Conservation (phyloP, 2,113 vertebrate species). For the Gopherus evgoodei region DNA sequence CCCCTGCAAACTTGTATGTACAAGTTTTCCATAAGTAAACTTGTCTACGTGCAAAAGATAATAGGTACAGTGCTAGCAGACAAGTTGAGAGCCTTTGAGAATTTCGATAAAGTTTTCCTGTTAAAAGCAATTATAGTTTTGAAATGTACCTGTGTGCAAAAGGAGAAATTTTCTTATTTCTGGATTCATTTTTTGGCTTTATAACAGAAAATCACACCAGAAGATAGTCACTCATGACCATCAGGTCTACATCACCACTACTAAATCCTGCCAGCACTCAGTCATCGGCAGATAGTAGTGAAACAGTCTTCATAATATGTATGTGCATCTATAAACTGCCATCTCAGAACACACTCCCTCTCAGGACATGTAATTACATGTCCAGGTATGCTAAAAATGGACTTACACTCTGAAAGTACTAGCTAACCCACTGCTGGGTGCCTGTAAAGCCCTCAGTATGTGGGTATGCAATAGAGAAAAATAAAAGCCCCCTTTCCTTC, state of each 20-base stretch:
- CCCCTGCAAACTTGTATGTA: not conserved
- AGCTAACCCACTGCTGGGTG: slow-evolving; percentile 33
- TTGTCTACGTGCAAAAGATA: not conserved
- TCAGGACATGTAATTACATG: slow-evolving; percentile 57
- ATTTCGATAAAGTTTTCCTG: not conserved
- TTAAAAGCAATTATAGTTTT: too few relatives aligned
- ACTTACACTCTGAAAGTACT: slow-evolving; percentile 26
- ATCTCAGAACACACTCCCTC: not conserved
- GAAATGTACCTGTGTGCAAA: not conserved
- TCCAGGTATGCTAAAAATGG: slow-evolving; percentile 50
- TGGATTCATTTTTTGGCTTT: not conserved
- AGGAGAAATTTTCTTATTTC: not conserved
- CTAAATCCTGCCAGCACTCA: not conserved
- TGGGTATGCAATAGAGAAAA: not conserved
- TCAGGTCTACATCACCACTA: not conserved
- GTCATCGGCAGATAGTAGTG: not conserved
- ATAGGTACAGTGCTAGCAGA: not conserved
- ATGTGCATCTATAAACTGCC: not conserved
- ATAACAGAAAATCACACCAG: not conserved
- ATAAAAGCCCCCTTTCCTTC: not conserved
- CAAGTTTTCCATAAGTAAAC: not conserved
- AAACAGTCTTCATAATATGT: not conserved
- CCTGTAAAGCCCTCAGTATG: not conserved
- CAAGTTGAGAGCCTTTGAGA: not conserved
- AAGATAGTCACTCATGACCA: not conserved